Evolutionary conservation across 2,113 vertebrate genomes (phyloP).

Genomic region (Scalopus aquaticus): DNA sequence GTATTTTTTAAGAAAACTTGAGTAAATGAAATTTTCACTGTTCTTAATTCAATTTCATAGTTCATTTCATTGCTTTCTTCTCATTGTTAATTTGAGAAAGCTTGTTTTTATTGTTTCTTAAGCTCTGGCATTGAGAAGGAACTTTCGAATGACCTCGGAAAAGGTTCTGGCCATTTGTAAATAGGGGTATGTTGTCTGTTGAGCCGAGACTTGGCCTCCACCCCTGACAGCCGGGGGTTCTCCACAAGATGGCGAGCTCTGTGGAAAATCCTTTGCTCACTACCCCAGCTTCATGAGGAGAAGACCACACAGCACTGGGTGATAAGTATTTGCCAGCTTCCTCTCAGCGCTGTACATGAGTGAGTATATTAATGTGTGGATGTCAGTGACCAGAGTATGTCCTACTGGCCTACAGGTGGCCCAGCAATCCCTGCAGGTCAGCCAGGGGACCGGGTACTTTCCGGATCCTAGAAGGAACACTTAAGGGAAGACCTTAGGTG

Average conservation of each 20-base stretch:
- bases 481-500: not conserved
- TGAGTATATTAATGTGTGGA: not conserved
- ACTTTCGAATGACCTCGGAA: not conserved
- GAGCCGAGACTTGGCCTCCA: not conserved
- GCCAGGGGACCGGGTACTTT: not conserved
- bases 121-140: constrained; percentile 10
- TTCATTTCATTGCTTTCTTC: constrained; percentile 50
- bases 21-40: constrained; percentile 56
- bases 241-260: not conserved
- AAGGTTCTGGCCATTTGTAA: not conserved
- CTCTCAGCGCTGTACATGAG: not conserved
- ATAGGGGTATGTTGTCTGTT: not conserved
- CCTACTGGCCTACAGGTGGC: not conserved
- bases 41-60: constrained; percentile 60
- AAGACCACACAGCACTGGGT: not conserved
- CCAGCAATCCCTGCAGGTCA: not conserved
- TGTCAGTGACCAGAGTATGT: not conserved
- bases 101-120: constrained; percentile 47
- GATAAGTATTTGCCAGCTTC: not conserved
- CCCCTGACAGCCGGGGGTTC: not conserved
- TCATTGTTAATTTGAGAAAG: constrained; percentile 23
- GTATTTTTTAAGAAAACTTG: not conserved
- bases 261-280: not conserved
- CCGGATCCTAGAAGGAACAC: not conserved
- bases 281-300: not conserved